phyloP scores from a whole-genome alignment of 2,888 invertebrate species.

The Apodemia duryi region DNA sequence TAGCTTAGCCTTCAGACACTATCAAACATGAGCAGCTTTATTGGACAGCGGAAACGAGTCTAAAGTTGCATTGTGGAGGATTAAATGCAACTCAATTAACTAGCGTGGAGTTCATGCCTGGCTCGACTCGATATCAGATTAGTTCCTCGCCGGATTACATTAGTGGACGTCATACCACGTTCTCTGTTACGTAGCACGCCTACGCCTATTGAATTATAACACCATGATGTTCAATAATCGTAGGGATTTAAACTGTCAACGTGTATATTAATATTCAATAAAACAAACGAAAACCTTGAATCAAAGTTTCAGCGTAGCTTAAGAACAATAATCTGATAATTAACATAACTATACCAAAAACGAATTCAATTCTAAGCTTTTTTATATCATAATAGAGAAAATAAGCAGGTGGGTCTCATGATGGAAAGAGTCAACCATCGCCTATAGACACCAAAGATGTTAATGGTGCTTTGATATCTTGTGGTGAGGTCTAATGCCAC shows the following conservation, averaged over 20 bases:
- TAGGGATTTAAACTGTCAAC: conserved; percentile 54
- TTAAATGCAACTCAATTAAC: conserved; percentile 74
- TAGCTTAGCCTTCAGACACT: conserved; percentile 16
- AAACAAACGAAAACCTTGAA: background rate
- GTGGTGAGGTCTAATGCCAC: no score
- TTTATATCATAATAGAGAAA: no score
- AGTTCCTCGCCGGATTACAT: conserved; percentile 68
- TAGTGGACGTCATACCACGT: conserved; percentile 55
- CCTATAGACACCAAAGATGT: no score
- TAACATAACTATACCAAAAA: no score
- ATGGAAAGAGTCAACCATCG: no score
- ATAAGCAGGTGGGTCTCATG: no score
- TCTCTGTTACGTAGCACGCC: conserved; percentile 36
- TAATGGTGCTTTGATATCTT: no score
- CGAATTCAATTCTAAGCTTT: no score
- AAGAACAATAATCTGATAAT: no score
- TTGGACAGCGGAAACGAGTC: conserved; percentile 59
- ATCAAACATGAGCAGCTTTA: conserved; percentile 40
- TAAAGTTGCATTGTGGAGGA: conserved; percentile 67
- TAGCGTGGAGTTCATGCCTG: conserved; percentile 58
- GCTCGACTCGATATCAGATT: conserved; percentile 69
- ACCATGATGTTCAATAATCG: conserved; percentile 56
- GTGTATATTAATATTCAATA: conserved; percentile 13
- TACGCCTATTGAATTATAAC: conserved; percentile 55
- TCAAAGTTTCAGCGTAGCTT: no score